A percentile compares a stretch with the other conserved stretches of the same genome.
These are phyloP conservation scores for Rhynchonycteris naso DNA, from an alignment of 2,797 vertebrate species.

Conservation along the genomic window DNA sequence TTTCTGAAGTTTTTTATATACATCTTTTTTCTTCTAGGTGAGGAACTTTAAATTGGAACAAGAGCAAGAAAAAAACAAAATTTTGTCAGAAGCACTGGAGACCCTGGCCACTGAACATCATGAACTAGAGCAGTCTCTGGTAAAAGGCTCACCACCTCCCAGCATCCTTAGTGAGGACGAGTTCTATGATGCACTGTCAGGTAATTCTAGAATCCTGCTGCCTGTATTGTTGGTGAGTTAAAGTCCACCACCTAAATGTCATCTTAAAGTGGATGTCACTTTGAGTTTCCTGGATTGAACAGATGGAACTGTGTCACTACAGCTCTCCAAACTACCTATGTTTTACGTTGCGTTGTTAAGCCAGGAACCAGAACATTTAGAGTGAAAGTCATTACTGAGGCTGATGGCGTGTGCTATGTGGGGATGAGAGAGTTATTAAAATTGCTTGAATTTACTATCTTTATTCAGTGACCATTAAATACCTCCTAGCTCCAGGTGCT, in stretches of 20 bases:
- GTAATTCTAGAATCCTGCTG: conserved; percentile 84
- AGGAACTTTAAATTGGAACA: conserved; percentile 96
- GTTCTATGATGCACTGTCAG: conserved; percentile 97
- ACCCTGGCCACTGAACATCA: conserved; percentile 96
- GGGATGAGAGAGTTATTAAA: not conserved
- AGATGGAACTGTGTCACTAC: not conserved
- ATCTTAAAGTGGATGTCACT: not conserved
- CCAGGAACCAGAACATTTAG: not conserved
- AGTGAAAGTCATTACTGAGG: not conserved
- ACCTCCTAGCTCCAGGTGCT: not conserved
- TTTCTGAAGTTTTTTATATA: conserved; percentile 82
- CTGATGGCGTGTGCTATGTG: not conserved
- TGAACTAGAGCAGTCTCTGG: conserved; percentile 96
- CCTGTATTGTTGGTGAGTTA: not conserved
- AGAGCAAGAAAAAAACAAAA: conserved; percentile 97
- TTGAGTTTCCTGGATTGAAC: not conserved
- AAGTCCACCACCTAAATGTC: not conserved
- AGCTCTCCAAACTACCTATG: not conserved
- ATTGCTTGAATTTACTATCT: not conserved
- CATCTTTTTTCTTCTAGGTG: conserved; percentile 90
- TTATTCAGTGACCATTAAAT: not conserved
- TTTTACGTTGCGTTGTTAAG: not conserved
- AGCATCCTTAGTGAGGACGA: conserved; percentile 95
- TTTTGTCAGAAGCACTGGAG: conserved; percentile 97
- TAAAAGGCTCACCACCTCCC: conserved; percentile 91